Conservation (phyloP, 2,113 vertebrate genomes). For the Oriolus oriolus region DNA sequence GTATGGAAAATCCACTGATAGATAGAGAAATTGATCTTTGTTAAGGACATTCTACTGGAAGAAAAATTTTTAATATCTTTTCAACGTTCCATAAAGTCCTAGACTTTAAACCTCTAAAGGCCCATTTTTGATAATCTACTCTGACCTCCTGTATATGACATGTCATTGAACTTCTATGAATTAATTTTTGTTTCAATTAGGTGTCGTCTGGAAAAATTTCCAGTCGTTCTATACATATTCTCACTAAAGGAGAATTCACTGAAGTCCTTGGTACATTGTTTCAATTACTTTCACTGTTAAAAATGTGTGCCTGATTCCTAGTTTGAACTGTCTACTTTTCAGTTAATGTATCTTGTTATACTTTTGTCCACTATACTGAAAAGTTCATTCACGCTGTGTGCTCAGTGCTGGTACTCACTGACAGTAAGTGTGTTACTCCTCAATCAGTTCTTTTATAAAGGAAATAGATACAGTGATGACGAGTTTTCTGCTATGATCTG, state of each 20-base stretch:
- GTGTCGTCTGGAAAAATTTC: neutral
- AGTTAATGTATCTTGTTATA: neutral
- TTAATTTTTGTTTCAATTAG: conserved; percentile 9
- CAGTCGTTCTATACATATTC: neutral
- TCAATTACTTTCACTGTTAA: neutral
- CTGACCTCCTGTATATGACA: neutral
- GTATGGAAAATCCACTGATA: conserved; percentile 4
- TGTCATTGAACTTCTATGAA: neutral
- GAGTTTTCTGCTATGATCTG: neutral
- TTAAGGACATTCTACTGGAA: neutral
- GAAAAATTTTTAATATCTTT: conserved; percentile 25
- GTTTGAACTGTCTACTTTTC: neutral
- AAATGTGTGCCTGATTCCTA: neutral
- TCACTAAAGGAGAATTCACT: neutral
- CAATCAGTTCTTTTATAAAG: neutral
- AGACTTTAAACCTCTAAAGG: neutral
- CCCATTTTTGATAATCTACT: conserved; percentile 16
- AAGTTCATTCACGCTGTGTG: neutral
- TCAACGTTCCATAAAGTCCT: neutral
- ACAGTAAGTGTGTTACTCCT: neutral
- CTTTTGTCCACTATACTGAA: neutral
- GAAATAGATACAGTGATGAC: neutral
- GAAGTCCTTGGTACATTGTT: conserved; percentile 2
- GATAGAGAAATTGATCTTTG: neutral
- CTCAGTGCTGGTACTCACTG: neutral